Percentiles rank a stretch among this genome's conserved stretches.
phyloP scores from a whole-genome alignment of 1,140 invertebrate species.

The Aphelinus certus region DNA sequence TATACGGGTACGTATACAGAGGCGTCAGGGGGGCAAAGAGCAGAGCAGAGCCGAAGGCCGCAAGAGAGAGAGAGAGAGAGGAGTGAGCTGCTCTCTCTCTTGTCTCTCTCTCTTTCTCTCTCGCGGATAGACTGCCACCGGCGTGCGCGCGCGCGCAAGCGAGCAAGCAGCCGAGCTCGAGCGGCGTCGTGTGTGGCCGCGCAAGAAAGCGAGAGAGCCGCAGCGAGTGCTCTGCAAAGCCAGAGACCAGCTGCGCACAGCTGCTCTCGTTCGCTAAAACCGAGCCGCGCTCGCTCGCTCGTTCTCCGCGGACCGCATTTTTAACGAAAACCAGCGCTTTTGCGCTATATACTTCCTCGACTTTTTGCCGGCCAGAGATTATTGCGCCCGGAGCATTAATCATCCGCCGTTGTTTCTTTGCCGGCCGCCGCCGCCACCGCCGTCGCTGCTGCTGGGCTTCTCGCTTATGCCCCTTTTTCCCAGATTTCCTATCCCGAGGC shows the following conservation, averaged over 20 bases:
- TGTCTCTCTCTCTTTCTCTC: slow-evolving; percentile 18
- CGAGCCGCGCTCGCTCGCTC: slow-evolving; percentile 8
- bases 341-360: not conserved
- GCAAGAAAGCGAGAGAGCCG: not conserved
- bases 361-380: not conserved
- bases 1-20: no score
- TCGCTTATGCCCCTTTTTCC: no score
- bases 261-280: slow-evolving; percentile 12
- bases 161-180: not conserved
- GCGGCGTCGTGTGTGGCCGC: slow-evolving; percentile 48
- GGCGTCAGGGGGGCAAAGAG: not conserved
- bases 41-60: slow-evolving; percentile 16
- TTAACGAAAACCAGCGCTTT: not conserved
- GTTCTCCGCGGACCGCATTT: no score
- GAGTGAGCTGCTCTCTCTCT: not conserved
- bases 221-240: not conserved
- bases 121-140: slow-evolving; percentile 41
- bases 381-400: slow-evolving; percentile 27
- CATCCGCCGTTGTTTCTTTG: not conserved
- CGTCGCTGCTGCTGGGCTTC: no score
- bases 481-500: no score
- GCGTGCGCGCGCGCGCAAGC: slow-evolving; percentile 6
- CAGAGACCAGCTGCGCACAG: slow-evolving; percentile 31
- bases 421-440: no score
- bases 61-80: slow-evolving; percentile 20